Evolutionary conservation across 2,888 invertebrate genomes (phyloP).

Genomic region (Ormyrus labotus): DNA sequence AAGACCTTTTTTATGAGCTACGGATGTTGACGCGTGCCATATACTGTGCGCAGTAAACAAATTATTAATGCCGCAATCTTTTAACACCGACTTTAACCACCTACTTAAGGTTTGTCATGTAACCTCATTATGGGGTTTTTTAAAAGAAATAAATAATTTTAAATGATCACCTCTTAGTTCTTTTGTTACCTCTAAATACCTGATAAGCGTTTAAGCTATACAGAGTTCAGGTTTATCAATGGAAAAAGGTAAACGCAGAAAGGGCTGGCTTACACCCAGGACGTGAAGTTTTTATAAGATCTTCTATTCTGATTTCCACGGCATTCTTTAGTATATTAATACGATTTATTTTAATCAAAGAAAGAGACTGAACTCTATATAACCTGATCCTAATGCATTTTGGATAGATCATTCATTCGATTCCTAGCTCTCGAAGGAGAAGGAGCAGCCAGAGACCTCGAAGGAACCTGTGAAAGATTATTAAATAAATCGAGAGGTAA

Average conservation of each 20-base stretch:
- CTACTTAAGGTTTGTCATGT: conserved; percentile 27
- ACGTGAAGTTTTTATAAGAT: conserved; percentile 49
- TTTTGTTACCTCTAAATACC: conserved; percentile 28
- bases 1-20: conserved; percentile 20
- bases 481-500: no score
- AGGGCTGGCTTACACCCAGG: conserved; percentile 43
- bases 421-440: no score
- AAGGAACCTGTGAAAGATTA: no score
- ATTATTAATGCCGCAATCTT: background rate
- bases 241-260: conserved; percentile 36
- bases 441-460: no score
- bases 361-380: conserved; percentile 38
- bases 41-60: conserved; percentile 14
- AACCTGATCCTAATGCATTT: no score
- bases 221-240: conserved; percentile 13
- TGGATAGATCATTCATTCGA: no score
- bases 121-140: background rate
- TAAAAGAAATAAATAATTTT: conserved; percentile 14
- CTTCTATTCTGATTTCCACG: conserved; percentile 38
- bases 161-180: background rate
- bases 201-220: conserved; percentile 28
- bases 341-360: conserved; percentile 30
- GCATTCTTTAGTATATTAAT: conserved; percentile 10
- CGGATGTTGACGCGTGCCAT: conserved; percentile 26
- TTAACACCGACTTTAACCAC: conserved; percentile 14